Evolutionary conservation across 2,113 vertebrate genomes (phyloP).

Genomic region (Corydoras maculifer): DNA sequence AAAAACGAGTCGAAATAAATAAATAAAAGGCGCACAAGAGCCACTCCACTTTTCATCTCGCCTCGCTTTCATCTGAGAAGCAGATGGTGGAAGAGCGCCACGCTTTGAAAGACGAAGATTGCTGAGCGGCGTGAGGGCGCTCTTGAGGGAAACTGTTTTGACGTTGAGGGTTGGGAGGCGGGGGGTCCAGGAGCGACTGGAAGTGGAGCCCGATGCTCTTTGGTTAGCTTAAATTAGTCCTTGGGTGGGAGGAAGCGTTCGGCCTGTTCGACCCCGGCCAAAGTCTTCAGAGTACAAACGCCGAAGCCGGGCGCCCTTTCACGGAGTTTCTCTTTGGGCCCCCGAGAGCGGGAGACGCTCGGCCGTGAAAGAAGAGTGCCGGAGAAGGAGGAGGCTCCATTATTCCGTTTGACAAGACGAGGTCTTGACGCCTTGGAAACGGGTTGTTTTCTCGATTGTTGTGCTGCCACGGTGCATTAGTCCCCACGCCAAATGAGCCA

Average conservation of each 20-base stretch:
- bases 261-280: not conserved
- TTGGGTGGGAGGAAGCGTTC: conserved; percentile 15
- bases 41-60: conserved; percentile 32
- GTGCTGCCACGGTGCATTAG: not conserved
- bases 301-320: not conserved
- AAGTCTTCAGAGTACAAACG: not conserved
- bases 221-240: conserved; percentile 27
- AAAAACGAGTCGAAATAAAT: conserved; percentile 1
- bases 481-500: not conserved
- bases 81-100: conserved; percentile 34
- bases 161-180: conserved; percentile 16
- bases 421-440: not conserved
- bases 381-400: too few species aligned
- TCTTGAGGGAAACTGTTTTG: conserved; percentile 29
- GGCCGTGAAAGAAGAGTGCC: too few species aligned
- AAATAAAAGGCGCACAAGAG: conserved; percentile 15
- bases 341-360: too few species aligned
- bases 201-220: not conserved
- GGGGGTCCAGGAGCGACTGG: conserved; percentile 2
- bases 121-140: conserved; percentile 24
- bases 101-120: conserved; percentile 37
- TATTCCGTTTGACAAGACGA: too few species aligned
- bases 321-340: not conserved
- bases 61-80: conserved; percentile 37
- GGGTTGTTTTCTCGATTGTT: too few species aligned